Evolutionary conservation across 2,888 invertebrate genomes (phyloP).

Genomic region (Mythimna lalbum): DNA sequence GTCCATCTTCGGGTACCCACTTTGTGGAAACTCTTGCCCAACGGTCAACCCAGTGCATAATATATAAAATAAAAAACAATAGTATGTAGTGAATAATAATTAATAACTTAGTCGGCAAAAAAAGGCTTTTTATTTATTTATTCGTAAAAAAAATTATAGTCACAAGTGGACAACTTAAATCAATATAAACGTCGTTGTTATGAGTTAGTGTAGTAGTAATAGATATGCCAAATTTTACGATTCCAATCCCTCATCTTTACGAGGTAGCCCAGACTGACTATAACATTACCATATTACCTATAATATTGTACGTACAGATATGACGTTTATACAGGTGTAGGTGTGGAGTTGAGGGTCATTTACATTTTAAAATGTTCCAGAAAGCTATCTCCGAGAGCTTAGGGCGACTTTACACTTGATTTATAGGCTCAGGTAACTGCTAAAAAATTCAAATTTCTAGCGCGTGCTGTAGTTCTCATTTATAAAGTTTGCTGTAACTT

Average conservation of each 20-base stretch:
- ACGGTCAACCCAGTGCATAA: too few relatives aligned
- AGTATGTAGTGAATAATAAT: too few relatives aligned
- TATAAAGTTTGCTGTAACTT: slow-evolving; percentile 71
- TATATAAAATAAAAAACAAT: too few relatives aligned
- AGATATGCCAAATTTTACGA: slow-evolving; percentile 9
- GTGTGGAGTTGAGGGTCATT: slow-evolving; percentile 79
- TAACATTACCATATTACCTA: slow-evolving; percentile 28
- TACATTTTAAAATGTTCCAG: slow-evolving; percentile 88
- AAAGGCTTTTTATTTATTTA: too few relatives aligned
- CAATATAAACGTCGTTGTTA: background rate
- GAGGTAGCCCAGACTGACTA: slow-evolving; percentile 31
- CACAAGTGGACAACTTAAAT: background rate
- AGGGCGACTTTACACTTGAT: slow-evolving; percentile 87
- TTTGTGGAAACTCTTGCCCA: too few relatives aligned
- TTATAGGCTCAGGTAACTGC: slow-evolving; percentile 89
- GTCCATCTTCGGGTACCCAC: too few relatives aligned
- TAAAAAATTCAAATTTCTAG: slow-evolving; percentile 88
- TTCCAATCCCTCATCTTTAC: slow-evolving; percentile 12
- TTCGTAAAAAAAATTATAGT: too few relatives aligned
- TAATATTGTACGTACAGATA: slow-evolving; percentile 12
- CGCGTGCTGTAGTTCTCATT: slow-evolving; percentile 74
- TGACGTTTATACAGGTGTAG: slow-evolving; percentile 55
- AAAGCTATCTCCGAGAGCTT: slow-evolving; percentile 85
- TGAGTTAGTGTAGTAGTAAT: background rate
- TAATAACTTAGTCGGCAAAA: too few relatives aligned